Evolutionary conservation across 2,113 vertebrate genomes (phyloP), one percentile per base, ranked within the genome.

Genomic region (Cyanoderma ruficeps): DNA sequence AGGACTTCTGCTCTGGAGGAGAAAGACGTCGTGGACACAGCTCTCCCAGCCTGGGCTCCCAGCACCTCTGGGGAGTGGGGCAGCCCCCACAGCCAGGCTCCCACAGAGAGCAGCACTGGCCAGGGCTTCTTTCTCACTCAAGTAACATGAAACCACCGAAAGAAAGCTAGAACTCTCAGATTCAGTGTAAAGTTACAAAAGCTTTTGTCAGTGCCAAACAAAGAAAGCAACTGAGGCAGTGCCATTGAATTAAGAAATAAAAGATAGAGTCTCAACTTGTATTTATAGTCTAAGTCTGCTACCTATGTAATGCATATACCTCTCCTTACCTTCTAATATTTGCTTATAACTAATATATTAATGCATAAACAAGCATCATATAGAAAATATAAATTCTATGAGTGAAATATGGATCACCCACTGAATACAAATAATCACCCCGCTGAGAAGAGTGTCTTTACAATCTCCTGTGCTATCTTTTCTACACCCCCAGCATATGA

Each of bases 131-230:
- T 69, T 79, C 94, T 91, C 83, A 21, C 89, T 94, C 90, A 80
- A 90, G 96, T 89, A 96, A 97, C 46, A 22, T 65, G 81, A 98
- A 97, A 95, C 67, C 84, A 50, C 60, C 60, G 67, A 80, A 88
- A 80, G 84, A 78, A 93, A 85, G 19, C 65, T 94, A 90, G 71
- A 97, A 94, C 37, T 35, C 47, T 93, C 86, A 47, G 69, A 60
- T 65, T 78, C 74, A 61, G 89, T 84, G 91, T 89, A 80, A 94
- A 95, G 83, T 94, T 83, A 91, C 91, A 96, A 94, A 93, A 96
- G 92, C 89, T 84, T 94, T 94, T 96, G 76, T 89, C 76, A 92
- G 28, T 67, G 46, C 22, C 14, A 3, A 46, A 95, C 76, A 97
- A 97, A 97, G 94, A 83, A 57, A 27, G 24, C 37, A 77, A 56